A percentile compares a stretch with the other conserved stretches of the same genome.
These are phyloP conservation scores for Xiphophorus hellerii DNA, from an alignment of 2,113 vertebrate species.

Conservation along the genomic window DNA sequence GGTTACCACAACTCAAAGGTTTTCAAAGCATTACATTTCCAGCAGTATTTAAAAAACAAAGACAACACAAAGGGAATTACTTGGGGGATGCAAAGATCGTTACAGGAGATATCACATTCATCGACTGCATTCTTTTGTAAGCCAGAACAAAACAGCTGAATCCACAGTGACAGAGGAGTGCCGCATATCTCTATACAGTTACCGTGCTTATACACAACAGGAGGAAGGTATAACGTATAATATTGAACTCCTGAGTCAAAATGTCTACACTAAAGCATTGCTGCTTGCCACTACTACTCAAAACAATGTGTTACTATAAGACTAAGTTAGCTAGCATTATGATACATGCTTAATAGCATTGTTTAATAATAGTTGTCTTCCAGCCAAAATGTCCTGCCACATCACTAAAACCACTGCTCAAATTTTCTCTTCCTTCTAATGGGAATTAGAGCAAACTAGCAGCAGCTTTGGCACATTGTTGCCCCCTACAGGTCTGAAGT, in stretches of 20 bases:
- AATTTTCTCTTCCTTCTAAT: too few relatives aligned
- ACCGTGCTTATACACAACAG: too few relatives aligned
- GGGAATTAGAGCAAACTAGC: too few relatives aligned
- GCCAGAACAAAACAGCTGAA: slow-evolving; percentile 11
- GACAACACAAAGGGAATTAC: slow-evolving; percentile 44
- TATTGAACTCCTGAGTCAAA: too few relatives aligned
- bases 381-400: too few relatives aligned
- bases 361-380: too few relatives aligned
- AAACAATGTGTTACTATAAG: background rate
- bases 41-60: slow-evolving; percentile 57
- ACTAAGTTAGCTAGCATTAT: background rate
- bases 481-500: too few relatives aligned
- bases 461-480: too few relatives aligned
- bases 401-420: too few relatives aligned
- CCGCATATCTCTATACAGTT: background rate
- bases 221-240: too few relatives aligned
- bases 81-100: slow-evolving; percentile 54
- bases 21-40: slow-evolving; percentile 49
- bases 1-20: slow-evolving; percentile 47
- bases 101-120: slow-evolving; percentile 52
- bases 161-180: slow-evolving; percentile 16
- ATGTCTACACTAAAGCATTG: background rate
- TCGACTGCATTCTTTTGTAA: slow-evolving; percentile 41
- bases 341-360: too few relatives aligned
- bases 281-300: background rate